Base-by-base conservation (phyloP, 2,797 vertebrate genomes). In the Tenualosa ilisha region DNA sequence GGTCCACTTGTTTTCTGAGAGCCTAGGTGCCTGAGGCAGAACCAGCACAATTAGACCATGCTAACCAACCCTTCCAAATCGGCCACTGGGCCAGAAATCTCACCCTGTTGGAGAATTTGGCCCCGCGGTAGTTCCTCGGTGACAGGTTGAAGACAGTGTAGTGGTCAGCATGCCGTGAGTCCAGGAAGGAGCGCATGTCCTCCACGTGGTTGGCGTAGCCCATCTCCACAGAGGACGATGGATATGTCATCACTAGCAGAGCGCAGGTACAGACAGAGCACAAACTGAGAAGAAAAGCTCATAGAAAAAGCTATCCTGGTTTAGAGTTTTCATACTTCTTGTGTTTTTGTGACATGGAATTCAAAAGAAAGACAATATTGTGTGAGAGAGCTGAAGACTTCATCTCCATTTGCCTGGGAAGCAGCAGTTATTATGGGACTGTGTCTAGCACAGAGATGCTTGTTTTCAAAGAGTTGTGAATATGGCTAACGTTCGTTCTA, bases 111-210 rank as follows among this genome's bases (percentile, higher is more conserved):
- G 99, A 98, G 94, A 99, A 99, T 94, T 98, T 99, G 95, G 98
- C 97, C 87, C 97, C 98, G 37, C 98, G 97, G 91, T 99, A 99
- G 90, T 97, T 98, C 91, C 97, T 98, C 91, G 97, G 98, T 1
- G 98, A 99, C 85, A 99, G 92, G 93, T 99, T 99, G 94, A 99
- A 99, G 91, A 99, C 97, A 2, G 98, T 99, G 94, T 99, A 99
- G 93, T 98, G 98, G 93, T 99, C 98, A 1, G 97, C 96, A 89
- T 99, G 98, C 81, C 97, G 96, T 86, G 97, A 97, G 93, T 99
- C 98, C 83, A 99, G 90, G 91, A 99, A 99, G 0, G 97, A 98
- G 89, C 98, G 95, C 53, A 99, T 98, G 50, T 99, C 98, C 89
- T 99, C 98, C 1, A 99, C 97, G 50, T 99, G 98, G 94, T 99